Evolutionary conservation across 2,888 invertebrate species (phyloP).

Genomic region (Urechis unicinctus): DNA sequence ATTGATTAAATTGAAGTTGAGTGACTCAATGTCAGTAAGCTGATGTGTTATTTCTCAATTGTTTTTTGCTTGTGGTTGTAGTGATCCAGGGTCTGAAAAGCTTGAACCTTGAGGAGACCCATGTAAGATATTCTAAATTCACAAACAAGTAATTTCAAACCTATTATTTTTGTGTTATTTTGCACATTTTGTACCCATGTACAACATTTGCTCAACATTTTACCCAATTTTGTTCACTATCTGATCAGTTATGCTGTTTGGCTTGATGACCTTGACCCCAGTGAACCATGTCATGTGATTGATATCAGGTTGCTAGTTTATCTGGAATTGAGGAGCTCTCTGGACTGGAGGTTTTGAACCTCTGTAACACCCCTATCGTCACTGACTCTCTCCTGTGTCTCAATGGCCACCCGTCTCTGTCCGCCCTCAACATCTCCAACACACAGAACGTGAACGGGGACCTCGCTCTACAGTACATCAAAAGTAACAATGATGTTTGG

Average conservation of each 20-base stretch:
- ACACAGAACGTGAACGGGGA: constrained; percentile 39
- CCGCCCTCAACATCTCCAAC: constrained; percentile 33
- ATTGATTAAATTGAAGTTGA: no score
- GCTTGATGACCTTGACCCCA: background rate
- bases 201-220: no score
- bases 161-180: no score
- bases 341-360: constrained; percentile 30
- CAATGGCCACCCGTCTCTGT: constrained; percentile 22
- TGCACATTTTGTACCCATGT: no score
- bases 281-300: background rate
- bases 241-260: no score
- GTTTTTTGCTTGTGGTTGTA: no score
- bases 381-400: constrained; percentile 36
- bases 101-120: constrained; percentile 7
- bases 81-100: constrained; percentile 5
- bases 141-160: no score
- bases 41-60: no score
- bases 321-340: constrained; percentile 32
- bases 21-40: no score
- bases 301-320: constrained; percentile 28
- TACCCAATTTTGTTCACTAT: no score
- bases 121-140: no score
- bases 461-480: constrained; percentile 30
- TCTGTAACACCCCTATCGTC: constrained; percentile 35
- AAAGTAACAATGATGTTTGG: constrained; percentile 21